Percentiles rank a stretch among this genome's conserved stretches.
These are phyloP conservation scores for Maccullochella peelii DNA, from an alignment of 2,113 vertebrate species.

Conservation along the genomic window DNA sequence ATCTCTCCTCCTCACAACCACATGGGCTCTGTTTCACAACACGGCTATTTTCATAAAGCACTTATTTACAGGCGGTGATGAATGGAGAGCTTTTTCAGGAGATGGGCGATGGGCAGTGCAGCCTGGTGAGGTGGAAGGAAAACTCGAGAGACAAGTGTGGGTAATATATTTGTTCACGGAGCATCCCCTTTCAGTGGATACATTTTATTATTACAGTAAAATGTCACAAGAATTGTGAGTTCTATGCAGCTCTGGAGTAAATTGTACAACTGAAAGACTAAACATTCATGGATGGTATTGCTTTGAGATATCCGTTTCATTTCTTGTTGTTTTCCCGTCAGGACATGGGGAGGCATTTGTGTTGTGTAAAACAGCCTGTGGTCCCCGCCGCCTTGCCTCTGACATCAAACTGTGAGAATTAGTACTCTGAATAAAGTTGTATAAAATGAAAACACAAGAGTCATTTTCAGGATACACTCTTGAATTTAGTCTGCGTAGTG, in stretches of 20 bases:
- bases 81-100: constrained; percentile 39
- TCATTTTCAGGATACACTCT: too few species aligned
- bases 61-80: constrained; percentile 21
- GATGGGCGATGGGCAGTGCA: not conserved
- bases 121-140: constrained; percentile 3
- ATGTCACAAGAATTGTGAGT: not conserved
- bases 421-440: not conserved
- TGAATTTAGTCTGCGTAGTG: not conserved
- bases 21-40: constrained; percentile 44
- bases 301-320: not conserved
- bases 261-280: not conserved
- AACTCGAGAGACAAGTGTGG: not conserved
- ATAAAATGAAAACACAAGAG: not conserved
- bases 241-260: not conserved
- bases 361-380: not conserved
- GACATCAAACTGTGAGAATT: not conserved
- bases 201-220: not conserved
- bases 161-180: not conserved
- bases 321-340: not conserved
- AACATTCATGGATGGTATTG: not conserved
- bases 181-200: not conserved
- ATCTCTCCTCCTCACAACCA: constrained; percentile 59
- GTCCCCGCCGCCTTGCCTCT: not conserved
- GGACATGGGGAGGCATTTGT: not conserved
- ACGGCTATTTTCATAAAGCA: constrained; percentile 35